A percentile compares a stretch with the other conserved stretches of the same genome.
These are phyloP conservation scores for Drosophila elegans DNA, from an alignment of 1,140 invertebrate species.

Conservation along the genomic window DNA sequence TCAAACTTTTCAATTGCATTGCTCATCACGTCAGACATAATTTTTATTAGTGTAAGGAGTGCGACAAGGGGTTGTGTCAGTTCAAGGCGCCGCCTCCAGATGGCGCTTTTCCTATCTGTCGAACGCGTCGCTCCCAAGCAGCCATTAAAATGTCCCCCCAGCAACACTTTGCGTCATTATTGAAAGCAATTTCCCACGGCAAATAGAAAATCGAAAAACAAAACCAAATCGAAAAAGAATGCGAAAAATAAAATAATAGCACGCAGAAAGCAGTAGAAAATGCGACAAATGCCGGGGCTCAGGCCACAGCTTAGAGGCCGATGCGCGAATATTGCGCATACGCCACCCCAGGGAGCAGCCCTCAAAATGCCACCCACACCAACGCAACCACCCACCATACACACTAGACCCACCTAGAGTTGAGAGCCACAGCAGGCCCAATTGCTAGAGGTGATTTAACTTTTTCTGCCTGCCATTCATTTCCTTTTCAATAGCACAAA, in stretches of 20 bases:
- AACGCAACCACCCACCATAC: not conserved
- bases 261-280: conserved; percentile 34
- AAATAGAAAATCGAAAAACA: conserved; percentile 60
- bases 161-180: conserved; percentile 63
- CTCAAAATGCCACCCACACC: conserved; percentile 17
- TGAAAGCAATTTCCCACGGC: conserved; percentile 49
- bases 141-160: conserved; percentile 47
- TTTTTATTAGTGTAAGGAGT: conserved; percentile 12
- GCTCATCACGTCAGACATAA: no score
- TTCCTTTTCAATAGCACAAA: conserved; percentile 80
- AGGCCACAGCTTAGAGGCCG: conserved; percentile 53
- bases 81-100: conserved; percentile 39
- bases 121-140: conserved; percentile 32
- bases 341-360: conserved; percentile 36
- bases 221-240: conserved; percentile 36
- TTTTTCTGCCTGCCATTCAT: conserved; percentile 78
- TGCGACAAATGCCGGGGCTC: conserved; percentile 63
- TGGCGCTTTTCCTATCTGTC: conserved; percentile 27
- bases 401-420: conserved; percentile 13
- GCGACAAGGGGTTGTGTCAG: conserved; percentile 36
- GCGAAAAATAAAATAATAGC: conserved; percentile 38
- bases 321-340: conserved; percentile 70
- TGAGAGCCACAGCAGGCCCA: conserved; percentile 30
- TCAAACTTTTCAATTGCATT: no score
- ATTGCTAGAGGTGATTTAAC: conserved; percentile 79